Evolutionary conservation across 2,888 invertebrate genomes (phyloP).

Genomic region (Orgyia antiqua): DNA sequence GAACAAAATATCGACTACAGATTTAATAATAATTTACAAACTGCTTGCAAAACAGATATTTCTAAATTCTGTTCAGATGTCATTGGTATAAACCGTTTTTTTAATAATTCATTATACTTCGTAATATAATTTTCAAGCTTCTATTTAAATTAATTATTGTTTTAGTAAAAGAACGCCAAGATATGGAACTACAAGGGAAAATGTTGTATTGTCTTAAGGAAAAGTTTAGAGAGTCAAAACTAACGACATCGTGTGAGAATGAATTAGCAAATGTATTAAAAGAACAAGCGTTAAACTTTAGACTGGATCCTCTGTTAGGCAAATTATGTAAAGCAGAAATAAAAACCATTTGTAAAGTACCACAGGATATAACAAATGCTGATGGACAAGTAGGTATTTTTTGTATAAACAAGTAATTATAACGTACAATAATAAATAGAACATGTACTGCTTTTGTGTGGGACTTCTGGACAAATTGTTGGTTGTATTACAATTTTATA

Average conservation of each 20-base stretch:
- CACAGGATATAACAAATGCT: conserved; percentile 62
- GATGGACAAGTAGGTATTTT: conserved; percentile 59
- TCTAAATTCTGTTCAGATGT: conserved; percentile 77
- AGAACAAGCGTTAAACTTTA: conserved; percentile 93
- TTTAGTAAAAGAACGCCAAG: conserved; percentile 70
- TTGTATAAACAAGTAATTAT: not conserved
- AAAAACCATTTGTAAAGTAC: conserved; percentile 79
- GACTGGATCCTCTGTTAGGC: conserved; percentile 91
- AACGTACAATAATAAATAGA: not conserved
- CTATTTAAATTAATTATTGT: conserved; percentile 3
- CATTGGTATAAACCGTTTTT: conserved; percentile 48
- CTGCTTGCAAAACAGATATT: conserved; percentile 90
- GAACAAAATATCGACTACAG: conserved; percentile 94
- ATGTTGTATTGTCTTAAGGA: conserved; percentile 89
- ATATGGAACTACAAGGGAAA: conserved; percentile 89
- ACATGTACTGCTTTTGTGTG: too few relatives aligned
- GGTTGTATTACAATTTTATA: too few relatives aligned
- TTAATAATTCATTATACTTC: conserved; percentile 19
- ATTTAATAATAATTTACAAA: conserved; percentile 90
- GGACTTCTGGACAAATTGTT: too few relatives aligned
- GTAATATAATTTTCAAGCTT: conserved; percentile 6
- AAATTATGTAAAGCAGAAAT: conserved; percentile 88
- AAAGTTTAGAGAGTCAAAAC: conserved; percentile 85
- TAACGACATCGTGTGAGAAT: conserved; percentile 87
- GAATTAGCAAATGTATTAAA: conserved; percentile 90